Conservation (phyloP, 2,888 invertebrate genomes). For the Drosophila quinaria region DNA sequence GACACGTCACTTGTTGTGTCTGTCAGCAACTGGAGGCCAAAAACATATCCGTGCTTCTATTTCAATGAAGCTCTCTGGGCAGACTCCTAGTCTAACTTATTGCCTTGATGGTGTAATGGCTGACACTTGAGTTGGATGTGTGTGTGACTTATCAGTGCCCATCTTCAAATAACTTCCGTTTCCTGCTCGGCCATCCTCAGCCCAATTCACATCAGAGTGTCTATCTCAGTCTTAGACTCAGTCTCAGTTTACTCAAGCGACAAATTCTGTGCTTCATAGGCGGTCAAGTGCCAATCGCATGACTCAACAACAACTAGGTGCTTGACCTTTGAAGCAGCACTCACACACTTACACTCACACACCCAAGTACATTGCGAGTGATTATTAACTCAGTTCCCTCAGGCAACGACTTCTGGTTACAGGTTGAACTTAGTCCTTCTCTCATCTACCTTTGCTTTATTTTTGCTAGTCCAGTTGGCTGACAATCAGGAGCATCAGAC, state of each 20-base stretch:
- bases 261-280: constrained; percentile 38
- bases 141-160: constrained; percentile 74
- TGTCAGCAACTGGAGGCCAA: constrained; percentile 2
- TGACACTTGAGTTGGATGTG: constrained; percentile 47
- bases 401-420: constrained; percentile 13
- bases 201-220: neutral
- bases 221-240: neutral
- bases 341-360: neutral
- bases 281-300: constrained; percentile 60
- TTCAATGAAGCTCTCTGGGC: constrained; percentile 59
- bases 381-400: constrained; percentile 17
- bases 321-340: constrained; percentile 74
- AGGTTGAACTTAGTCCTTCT: constrained; percentile 3
- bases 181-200: constrained; percentile 54
- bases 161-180: constrained; percentile 76
- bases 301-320: constrained; percentile 55
- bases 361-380: neutral
- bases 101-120: constrained; percentile 58
- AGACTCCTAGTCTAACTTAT: constrained; percentile 60
- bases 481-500: constrained; percentile 57
- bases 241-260: constrained; percentile 19
- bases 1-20: constrained; percentile 42
- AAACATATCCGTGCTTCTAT: constrained; percentile 32
- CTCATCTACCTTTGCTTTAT: constrained; percentile 9
- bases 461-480: constrained; percentile 12